A percentile compares a stretch with the other conserved stretches of the same genome.
These are phyloP conservation scores for Nothobranchius furzeri DNA, from an alignment of 2,113 vertebrate species.

Conservation along the genomic window DNA sequence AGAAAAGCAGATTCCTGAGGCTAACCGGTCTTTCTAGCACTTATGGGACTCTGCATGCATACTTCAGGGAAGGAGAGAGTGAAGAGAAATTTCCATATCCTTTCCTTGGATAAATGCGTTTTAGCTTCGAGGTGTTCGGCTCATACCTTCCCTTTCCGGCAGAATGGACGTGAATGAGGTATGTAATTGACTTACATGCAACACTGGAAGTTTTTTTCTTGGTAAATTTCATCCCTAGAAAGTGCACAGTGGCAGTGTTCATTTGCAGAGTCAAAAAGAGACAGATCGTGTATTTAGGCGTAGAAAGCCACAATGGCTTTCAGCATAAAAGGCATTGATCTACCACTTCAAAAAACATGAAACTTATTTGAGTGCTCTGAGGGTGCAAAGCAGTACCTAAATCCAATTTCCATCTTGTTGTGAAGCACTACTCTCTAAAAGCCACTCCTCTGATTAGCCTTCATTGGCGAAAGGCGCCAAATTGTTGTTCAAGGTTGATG, in stretches of 20 bases:
- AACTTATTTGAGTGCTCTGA: slow-evolving; percentile 29
- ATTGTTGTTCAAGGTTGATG: slow-evolving; percentile 4
- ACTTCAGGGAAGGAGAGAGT: slow-evolving; percentile 33
- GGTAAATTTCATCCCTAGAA: slow-evolving; percentile 48
- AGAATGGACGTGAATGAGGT: slow-evolving; percentile 53
- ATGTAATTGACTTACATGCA: slow-evolving; percentile 67
- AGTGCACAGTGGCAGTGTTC: slow-evolving; percentile 34
- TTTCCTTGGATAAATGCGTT: slow-evolving; percentile 50
- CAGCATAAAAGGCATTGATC: slow-evolving; percentile 34
- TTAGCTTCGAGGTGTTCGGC: slow-evolving; percentile 51
- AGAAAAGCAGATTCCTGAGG: slow-evolving; percentile 40
- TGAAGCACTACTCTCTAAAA: slow-evolving; percentile 15
- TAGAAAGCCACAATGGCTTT: slow-evolving; percentile 32
- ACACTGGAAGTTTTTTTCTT: slow-evolving; percentile 38
- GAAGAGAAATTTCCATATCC: slow-evolving; percentile 50
- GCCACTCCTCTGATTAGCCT: slow-evolving; percentile 30
- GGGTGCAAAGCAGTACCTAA: slow-evolving; percentile 15
- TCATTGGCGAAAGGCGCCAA: slow-evolving; percentile 10
- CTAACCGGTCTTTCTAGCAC: slow-evolving; percentile 44
- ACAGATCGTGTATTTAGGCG: slow-evolving; percentile 21
- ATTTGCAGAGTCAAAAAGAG: slow-evolving; percentile 42
- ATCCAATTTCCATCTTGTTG: slow-evolving; percentile 33
- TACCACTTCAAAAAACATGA: slow-evolving; percentile 47
- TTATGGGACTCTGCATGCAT: slow-evolving; percentile 32
- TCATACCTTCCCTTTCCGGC: slow-evolving; percentile 35